Conservation (phyloP, 2,113 vertebrate species). For the Silurus asotus region DNA sequence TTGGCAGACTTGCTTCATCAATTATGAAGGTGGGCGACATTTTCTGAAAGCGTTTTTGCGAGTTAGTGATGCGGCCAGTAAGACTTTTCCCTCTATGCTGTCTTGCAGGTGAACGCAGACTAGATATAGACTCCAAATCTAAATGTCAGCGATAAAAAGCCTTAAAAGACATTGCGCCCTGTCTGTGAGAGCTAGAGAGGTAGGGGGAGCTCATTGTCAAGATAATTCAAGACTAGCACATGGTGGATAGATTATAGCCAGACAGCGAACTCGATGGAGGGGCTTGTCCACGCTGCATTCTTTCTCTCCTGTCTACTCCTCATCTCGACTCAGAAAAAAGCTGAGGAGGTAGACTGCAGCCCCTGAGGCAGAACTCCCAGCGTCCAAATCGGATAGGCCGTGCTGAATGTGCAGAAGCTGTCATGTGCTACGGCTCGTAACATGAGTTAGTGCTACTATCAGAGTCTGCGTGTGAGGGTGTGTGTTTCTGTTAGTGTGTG, state of each 20-base stretch:
- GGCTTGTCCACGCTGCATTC: constrained; percentile 20
- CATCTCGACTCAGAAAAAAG: constrained; percentile 53
- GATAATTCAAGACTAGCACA: constrained; percentile 36
- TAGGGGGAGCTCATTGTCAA: constrained; percentile 25
- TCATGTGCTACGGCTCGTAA: constrained; percentile 63
- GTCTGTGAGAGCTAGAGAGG: neutral
- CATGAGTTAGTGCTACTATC: constrained; percentile 66
- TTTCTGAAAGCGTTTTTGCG: constrained; percentile 28
- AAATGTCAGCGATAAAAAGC: constrained; percentile 42
- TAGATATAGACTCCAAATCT: constrained; percentile 31
- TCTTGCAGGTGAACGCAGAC: constrained; percentile 40
- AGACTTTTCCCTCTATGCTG: constrained; percentile 18
- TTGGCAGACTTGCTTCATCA: constrained; percentile 44
- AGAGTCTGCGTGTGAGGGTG: constrained; percentile 45
- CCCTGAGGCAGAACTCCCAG: constrained; percentile 62
- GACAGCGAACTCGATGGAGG: constrained; percentile 25
- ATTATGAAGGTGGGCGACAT: constrained; percentile 53
- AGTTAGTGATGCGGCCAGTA: constrained; percentile 41
- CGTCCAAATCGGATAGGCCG: constrained; percentile 65
- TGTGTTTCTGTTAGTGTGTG: constrained; percentile 48
- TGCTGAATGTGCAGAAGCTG: constrained; percentile 72
- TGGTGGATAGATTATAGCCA: constrained; percentile 40
- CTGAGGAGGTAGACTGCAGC: constrained; percentile 55
- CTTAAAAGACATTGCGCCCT: neutral
- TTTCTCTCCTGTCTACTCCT: constrained; percentile 43